Conservation (phyloP, 2,888 invertebrate genomes). For the Idaea biselata region DNA sequence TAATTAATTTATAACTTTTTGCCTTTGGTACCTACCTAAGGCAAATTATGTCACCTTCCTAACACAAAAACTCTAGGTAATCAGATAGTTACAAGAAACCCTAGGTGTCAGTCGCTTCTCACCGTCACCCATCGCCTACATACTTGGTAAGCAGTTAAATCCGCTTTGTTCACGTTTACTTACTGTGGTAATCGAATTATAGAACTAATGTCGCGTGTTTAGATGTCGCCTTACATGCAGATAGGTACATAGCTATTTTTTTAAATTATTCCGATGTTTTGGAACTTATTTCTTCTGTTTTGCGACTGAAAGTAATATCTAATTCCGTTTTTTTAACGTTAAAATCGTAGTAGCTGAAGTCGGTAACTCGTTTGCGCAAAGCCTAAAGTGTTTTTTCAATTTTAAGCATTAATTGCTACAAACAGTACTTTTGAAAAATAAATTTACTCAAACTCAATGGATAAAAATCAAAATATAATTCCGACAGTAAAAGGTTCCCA, state of each 20-base stretch:
- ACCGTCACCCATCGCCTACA: slow-evolving; percentile 26
- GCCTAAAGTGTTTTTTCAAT: too few relatives aligned
- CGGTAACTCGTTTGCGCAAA: too few relatives aligned
- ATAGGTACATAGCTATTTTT: not conserved
- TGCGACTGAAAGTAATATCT: too few relatives aligned
- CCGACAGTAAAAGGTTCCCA: slow-evolving; percentile 6
- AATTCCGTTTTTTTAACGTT: too few relatives aligned
- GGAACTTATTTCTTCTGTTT: too few relatives aligned
- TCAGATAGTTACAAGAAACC: slow-evolving; percentile 54
- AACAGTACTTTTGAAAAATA: too few relatives aligned
- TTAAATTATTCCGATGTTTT: slow-evolving; percentile 15
- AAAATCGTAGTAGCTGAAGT: too few relatives aligned
- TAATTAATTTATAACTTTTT: not conserved
- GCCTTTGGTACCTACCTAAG: not conserved
- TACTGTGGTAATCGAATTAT: slow-evolving; percentile 65
- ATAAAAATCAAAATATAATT: not conserved
- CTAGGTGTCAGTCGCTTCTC: slow-evolving; percentile 62
- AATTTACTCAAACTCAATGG: too few relatives aligned
- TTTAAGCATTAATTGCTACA: too few relatives aligned
- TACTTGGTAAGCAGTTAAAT: slow-evolving; percentile 55
- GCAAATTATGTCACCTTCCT: not conserved
- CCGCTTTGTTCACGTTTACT: slow-evolving; percentile 65
- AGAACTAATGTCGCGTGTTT: slow-evolving; percentile 28
- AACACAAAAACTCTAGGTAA: slow-evolving; percentile 37
- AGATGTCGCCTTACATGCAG: slow-evolving; percentile 31